A percentile compares a stretch with the other conserved stretches of the same genome.
Conservation (phyloP, 2,888 invertebrate genomes). For the Diplazon laetatorius region DNA sequence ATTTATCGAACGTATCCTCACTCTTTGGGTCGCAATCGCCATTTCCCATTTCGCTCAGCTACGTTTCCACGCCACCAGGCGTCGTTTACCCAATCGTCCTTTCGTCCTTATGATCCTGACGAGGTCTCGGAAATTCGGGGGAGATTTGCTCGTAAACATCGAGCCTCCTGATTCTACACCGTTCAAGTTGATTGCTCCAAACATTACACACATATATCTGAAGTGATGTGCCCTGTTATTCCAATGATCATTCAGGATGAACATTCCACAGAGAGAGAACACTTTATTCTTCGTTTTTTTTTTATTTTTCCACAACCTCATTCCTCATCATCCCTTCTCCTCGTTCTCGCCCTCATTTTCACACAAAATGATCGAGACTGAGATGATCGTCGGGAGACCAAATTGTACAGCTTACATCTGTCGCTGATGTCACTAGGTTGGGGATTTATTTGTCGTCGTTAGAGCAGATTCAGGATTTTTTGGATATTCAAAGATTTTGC, state of each 20-base stretch:
- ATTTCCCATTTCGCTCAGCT: neutral
- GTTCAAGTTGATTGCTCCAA: slow-evolving; percentile 11
- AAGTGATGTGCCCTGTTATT: neutral
- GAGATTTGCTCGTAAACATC: slow-evolving; percentile 2
- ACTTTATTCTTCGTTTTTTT: neutral
- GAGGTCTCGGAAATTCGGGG: slow-evolving; percentile 10
- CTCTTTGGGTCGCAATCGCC: neutral
- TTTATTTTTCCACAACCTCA: neutral
- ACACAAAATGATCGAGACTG: neutral
- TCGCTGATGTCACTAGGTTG: too few relatives aligned
- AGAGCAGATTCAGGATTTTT: too few relatives aligned
- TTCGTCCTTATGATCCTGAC: neutral
- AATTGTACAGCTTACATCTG: too few relatives aligned
- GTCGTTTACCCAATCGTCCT: neutral
- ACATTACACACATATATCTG: neutral
- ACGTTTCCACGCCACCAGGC: neutral
- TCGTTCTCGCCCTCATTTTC: slow-evolving; percentile 4
- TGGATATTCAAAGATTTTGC: too few relatives aligned
- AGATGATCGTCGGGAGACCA: too few relatives aligned
- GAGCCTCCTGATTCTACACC: neutral
- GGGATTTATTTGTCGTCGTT: too few relatives aligned
- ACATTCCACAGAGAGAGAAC: neutral
- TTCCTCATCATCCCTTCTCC: too few relatives aligned
- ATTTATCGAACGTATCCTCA: neutral
- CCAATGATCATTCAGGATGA: neutral